Conservation (phyloP, 2,113 vertebrate genomes). For the Gavialis gangeticus region DNA sequence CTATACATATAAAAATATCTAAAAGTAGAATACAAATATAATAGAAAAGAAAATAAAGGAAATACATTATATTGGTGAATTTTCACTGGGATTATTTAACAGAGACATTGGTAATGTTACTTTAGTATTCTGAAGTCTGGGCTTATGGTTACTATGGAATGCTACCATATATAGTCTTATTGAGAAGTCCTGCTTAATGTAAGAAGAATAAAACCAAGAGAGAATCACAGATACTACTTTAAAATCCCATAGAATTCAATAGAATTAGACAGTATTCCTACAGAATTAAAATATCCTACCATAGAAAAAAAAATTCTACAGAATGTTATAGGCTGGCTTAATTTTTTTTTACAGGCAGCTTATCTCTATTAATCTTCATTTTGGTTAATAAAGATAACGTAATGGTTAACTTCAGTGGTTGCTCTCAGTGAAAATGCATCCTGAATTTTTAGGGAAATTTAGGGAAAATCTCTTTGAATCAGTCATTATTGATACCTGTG, state of each 20-base stretch:
- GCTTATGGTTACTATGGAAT: neutral
- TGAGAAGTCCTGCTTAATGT: neutral
- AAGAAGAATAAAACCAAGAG: neutral
- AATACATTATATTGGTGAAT: neutral
- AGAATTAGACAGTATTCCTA: neutral
- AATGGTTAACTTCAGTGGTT: too few relatives aligned
- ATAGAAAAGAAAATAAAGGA: neutral
- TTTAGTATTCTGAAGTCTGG: neutral
- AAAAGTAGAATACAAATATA: neutral
- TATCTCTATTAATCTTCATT: neutral
- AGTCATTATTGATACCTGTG: neutral
- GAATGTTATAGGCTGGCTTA: neutral
- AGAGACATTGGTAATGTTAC: neutral
- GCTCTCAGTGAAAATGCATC: too few relatives aligned
- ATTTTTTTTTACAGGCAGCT: neutral
- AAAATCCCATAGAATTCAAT: neutral
- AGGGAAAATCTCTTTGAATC: neutral
- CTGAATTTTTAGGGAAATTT: neutral
- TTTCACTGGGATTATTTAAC: neutral
- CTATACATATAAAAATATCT: neutral
- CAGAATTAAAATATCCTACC: neutral
- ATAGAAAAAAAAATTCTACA: neutral
- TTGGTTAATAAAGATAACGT: neutral
- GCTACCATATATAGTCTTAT: neutral
- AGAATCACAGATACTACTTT: neutral